Percentiles rank a stretch among this genome's conserved stretches.
phyloP scores from a whole-genome alignment of 2,113 vertebrate species.

The Callionymus lyra region DNA sequence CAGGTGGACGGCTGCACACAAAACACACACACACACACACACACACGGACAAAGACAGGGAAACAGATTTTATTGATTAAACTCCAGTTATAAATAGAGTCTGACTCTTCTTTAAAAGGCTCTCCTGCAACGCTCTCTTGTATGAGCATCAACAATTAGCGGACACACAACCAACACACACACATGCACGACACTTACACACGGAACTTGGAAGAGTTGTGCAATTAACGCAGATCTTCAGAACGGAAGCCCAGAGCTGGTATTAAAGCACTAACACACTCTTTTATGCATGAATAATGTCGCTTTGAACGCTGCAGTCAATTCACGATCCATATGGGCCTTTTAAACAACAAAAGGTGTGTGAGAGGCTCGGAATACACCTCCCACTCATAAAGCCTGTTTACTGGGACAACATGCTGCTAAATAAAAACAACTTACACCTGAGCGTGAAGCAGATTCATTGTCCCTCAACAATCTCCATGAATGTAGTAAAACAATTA shows the following conservation, averaged over 20 bases:
- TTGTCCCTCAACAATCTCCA: slow-evolving; percentile 35
- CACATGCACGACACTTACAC: slow-evolving; percentile 2
- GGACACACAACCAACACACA: not conserved
- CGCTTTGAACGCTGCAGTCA: slow-evolving; percentile 55
- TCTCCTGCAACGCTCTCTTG: slow-evolving; percentile 30
- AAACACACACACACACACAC: slow-evolving; percentile 23
- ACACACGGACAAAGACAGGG: slow-evolving; percentile 8
- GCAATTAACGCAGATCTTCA: slow-evolving; percentile 64
- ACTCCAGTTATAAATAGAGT: slow-evolving; percentile 42
- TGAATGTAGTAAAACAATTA: slow-evolving; percentile 28
- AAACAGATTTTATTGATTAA: slow-evolving; percentile 32
- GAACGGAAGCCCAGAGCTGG: slow-evolving; percentile 52
- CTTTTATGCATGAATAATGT: slow-evolving; percentile 71
- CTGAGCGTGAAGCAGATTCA: slow-evolving; percentile 55
- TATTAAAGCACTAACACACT: slow-evolving; percentile 60
- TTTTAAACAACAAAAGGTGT: slow-evolving; percentile 61
- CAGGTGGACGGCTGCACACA: slow-evolving; percentile 87
- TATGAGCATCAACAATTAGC: not conserved
- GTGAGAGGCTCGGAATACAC: slow-evolving; percentile 37
- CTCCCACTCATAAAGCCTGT: slow-evolving; percentile 52
- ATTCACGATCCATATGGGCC: slow-evolving; percentile 66
- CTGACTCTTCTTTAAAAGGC: slow-evolving; percentile 39
- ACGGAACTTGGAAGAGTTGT: slow-evolving; percentile 40
- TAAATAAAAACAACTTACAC: slow-evolving; percentile 54
- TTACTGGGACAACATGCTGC: slow-evolving; percentile 53